Evolutionary conservation across 2,888 invertebrate species (phyloP).

Genomic region (Ramazzottius varieornatus): DNA sequence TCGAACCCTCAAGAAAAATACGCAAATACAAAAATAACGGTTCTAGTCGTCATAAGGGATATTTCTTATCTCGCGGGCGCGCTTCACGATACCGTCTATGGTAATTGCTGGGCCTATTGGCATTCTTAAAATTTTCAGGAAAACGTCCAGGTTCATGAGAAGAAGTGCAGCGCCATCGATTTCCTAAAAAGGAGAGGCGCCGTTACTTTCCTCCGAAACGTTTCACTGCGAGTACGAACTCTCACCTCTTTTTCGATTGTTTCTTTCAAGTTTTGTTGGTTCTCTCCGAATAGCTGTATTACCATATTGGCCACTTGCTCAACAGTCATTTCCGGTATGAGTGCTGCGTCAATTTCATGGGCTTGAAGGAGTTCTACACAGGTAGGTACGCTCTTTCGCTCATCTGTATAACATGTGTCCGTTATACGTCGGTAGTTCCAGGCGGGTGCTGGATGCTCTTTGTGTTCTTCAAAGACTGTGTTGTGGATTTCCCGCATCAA

Average conservation of each 20-base stretch:
- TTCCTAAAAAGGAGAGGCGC: not conserved
- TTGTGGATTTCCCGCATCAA: not conserved
- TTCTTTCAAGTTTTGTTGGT: not conserved
- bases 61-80: not conserved
- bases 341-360: not conserved
- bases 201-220: not conserved
- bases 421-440: not conserved
- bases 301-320: not conserved
- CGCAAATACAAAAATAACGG: not conserved
- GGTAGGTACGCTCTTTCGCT: not conserved
- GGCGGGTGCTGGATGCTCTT: not conserved
- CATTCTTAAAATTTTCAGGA: not conserved
- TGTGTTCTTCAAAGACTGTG: not conserved
- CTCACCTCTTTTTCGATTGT: not conserved
- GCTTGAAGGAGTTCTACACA: not conserved
- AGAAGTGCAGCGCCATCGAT: not conserved
- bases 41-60: not conserved
- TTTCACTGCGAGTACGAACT: not conserved
- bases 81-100: not conserved
- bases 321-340: not conserved
- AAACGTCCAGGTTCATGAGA: not conserved
- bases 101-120: not conserved
- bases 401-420: not conserved
- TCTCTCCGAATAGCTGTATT: not conserved
- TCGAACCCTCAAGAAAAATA: slow-evolving; percentile 11